Percentiles rank a stretch among this genome's conserved stretches.
Conservation (phyloP, 2,888 invertebrate species). For the Lobophora halterata region DNA sequence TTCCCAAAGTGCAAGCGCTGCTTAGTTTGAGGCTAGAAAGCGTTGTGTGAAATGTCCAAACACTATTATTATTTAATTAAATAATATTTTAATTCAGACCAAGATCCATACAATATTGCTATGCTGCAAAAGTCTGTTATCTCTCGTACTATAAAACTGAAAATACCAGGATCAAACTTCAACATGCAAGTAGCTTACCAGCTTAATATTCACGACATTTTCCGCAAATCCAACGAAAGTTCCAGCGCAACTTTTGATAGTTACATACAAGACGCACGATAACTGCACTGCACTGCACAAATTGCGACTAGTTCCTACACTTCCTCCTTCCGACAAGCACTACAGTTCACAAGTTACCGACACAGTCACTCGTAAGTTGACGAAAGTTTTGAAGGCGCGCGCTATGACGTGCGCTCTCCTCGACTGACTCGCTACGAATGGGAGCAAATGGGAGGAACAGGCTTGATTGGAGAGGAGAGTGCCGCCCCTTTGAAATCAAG, state of each 20-base stretch:
- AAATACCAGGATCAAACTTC: no score
- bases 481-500: conserved; percentile 10
- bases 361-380: conserved; percentile 19
- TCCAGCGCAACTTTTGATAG: conserved; percentile 29
- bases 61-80: no score
- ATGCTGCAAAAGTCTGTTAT: no score
- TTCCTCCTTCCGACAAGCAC: conserved; percentile 41
- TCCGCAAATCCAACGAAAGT: conserved; percentile 30
- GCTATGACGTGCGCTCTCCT: conserved; percentile 17
- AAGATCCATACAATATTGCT: no score
- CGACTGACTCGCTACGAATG: conserved; percentile 23
- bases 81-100: no score
- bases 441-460: background rate
- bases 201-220: conserved; percentile 18
- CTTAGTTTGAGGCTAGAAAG: no score
- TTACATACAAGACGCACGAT: conserved; percentile 19
- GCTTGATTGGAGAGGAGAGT: conserved; percentile 7
- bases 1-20: no score
- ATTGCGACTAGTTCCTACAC: conserved; percentile 48
- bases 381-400: conserved; percentile 24
- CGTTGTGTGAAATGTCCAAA: no score
- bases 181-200: conserved; percentile 14
- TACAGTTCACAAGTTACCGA: conserved; percentile 21
- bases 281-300: conserved; percentile 44
- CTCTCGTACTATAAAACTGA: no score